These are phyloP conservation scores for Drosophila silvestris DNA, from an alignment of 2,888 invertebrate species.

Conservation along the genomic window DNA sequence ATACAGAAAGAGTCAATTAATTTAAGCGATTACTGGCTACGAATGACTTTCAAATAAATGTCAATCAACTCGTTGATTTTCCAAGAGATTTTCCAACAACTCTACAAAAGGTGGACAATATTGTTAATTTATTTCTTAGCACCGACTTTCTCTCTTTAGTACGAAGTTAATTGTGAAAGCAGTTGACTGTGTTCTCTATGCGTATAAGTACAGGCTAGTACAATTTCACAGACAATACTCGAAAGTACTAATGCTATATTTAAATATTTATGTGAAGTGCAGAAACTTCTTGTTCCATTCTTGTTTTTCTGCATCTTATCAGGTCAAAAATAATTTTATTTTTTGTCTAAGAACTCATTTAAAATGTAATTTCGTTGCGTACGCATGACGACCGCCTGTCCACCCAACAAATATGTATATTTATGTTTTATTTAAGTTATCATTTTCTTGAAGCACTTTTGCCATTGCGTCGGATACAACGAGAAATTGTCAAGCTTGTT, in stretches of 20 bases:
- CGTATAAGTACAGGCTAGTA: fast-evolving
- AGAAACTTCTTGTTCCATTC: background rate
- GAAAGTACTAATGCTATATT: background rate
- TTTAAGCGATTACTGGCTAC: background rate
- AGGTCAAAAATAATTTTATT: background rate
- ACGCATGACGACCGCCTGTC: background rate
- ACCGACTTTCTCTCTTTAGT: too few species aligned
- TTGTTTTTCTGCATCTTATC: background rate
- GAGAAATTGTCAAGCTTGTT: conserved; percentile 18
- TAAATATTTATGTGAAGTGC: background rate
- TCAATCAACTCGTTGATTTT: background rate
- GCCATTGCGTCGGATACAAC: background rate
- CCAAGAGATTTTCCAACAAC: background rate
- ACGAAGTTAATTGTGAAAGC: background rate
- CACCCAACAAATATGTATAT: background rate
- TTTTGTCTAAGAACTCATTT: background rate
- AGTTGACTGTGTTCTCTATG: background rate
- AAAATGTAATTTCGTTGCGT: background rate
- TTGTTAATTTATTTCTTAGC: background rate
- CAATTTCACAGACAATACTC: background rate
- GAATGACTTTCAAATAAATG: background rate
- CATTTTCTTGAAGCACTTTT: conserved; percentile 22
- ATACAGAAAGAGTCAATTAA: conserved; percentile 1
- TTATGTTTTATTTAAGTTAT: conserved; percentile 19
- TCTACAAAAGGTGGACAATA: background rate